These are phyloP conservation scores for Drosophila tanythrix DNA, from an alignment of 2,888 invertebrate species.

Conservation along the genomic window DNA sequence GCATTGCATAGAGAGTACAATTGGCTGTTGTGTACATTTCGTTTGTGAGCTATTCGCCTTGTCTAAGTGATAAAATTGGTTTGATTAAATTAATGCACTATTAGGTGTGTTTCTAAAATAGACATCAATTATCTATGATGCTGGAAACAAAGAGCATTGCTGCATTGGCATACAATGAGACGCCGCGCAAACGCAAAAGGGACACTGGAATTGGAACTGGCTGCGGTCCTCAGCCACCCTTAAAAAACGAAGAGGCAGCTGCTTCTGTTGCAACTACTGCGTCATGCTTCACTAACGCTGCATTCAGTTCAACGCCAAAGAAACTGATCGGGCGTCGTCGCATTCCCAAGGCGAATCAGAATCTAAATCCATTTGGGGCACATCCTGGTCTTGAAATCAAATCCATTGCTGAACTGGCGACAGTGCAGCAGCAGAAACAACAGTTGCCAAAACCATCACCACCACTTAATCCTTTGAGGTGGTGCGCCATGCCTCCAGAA, in stretches of 20 bases:
- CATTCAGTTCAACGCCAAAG: conserved; percentile 84
- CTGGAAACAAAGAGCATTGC: conserved; percentile 74
- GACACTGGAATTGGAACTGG: conserved; percentile 51
- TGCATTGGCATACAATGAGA: conserved; percentile 61
- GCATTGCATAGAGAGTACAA: conserved; percentile 31
- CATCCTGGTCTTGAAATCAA: conserved; percentile 82
- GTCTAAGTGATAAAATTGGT: not conserved
- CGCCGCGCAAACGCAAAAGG: conserved; percentile 84
- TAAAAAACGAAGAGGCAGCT: conserved; percentile 53
- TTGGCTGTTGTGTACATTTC: conserved; percentile 40
- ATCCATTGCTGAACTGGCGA: conserved; percentile 79
- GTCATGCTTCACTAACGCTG: conserved; percentile 82
- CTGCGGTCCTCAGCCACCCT: conserved; percentile 49
- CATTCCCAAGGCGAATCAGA: conserved; percentile 44
- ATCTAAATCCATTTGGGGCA: conserved; percentile 50
- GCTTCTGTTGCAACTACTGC: conserved; percentile 43
- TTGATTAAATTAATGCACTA: not conserved
- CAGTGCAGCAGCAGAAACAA: conserved; percentile 14
- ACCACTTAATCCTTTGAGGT: conserved; percentile 83
- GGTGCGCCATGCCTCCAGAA: conserved; percentile 83
- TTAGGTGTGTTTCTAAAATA: conserved; percentile 5
- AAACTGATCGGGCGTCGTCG: conserved; percentile 75
- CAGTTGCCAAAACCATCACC: conserved; percentile 5
- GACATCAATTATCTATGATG: conserved; percentile 39
- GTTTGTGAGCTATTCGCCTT: not conserved